Percentiles rank a stretch among this genome's conserved stretches.
phyloP scores from a whole-genome alignment of 1,140 invertebrate genomes.

The Luehdorfia chinensis region DNA sequence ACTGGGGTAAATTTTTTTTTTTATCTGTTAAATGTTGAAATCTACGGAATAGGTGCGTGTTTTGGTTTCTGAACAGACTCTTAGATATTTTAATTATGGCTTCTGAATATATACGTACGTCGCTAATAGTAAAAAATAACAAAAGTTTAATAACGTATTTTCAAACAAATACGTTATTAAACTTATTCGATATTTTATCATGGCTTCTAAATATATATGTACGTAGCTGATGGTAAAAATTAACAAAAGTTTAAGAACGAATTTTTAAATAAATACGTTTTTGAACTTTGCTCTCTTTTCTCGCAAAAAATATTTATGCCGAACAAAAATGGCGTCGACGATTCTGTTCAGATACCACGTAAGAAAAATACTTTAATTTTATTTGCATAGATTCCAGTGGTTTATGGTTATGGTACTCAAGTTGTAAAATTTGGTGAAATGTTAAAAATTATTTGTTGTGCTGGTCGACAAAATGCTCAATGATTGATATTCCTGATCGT shows the following conservation, averaged over 20 bases:
- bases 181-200: too few species aligned
- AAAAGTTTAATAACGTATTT: too few species aligned
- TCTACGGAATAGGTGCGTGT: slow-evolving; percentile 1
- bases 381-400: slow-evolving; percentile 59
- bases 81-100: neutral
- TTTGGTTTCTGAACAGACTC: slow-evolving; percentile 27
- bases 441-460: slow-evolving; percentile 40
- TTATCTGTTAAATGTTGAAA: slow-evolving; percentile 44
- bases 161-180: too few species aligned
- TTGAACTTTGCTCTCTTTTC: slow-evolving; percentile 9
- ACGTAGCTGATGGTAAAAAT: too few species aligned
- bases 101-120: too few species aligned
- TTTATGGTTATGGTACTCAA: slow-evolving; percentile 43
- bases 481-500: slow-evolving; percentile 17
- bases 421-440: slow-evolving; percentile 51
- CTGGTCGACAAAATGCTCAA: slow-evolving; percentile 59
- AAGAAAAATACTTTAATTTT: slow-evolving; percentile 48
- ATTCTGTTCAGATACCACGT: slow-evolving; percentile 40
- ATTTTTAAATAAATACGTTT: slow-evolving; percentile 14
- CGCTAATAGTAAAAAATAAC: too few species aligned
- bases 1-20: slow-evolving; percentile 51
- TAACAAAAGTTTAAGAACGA: too few species aligned
- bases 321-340: slow-evolving; percentile 25
- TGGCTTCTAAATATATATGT: too few species aligned
- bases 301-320: slow-evolving; percentile 9